Evolutionary conservation across 64 coral and sea anemone species (phyloP), one percentile per base, ranked within the genome.

Genomic region (Stichodactyla helianthus): DNA sequence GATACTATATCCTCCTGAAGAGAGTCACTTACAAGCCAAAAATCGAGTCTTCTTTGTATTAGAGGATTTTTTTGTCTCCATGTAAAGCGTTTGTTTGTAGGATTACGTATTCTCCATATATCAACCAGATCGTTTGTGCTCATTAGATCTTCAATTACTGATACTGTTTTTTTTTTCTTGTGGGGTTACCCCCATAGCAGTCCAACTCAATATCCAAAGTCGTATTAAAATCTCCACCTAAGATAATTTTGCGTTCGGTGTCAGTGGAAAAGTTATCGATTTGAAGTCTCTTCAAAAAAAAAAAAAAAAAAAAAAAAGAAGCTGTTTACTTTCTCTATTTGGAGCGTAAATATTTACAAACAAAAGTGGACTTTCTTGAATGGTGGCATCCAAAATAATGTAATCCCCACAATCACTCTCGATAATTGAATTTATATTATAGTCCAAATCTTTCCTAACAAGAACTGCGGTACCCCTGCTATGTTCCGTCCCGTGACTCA

Each of bases 21-120:
- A 64, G 52, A 25, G 28, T 35, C 52, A 65, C 55, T 57, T 13
- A 7, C 35, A 51, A 86, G 84, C 84, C 84, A 71, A 23, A 64
- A 54, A 23, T 86, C 84, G 18, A 71, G 51, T 62, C 79, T 59
- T 83, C 88, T 63, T 83, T 67, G 79, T 70, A 31, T 31, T 31
- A 31, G 28, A 31, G 28, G 28, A 31, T 0, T 31, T 31, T 31
- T 31, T 31, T 31, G 28, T 31, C 28, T 31, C 28, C 28, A 31
- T 31, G 28, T 31, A 31, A 31, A 31, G 28, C 28, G 58, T 84
- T 89, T 82, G 35, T 82, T 82, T 55, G 23, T 17, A 35, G 87
- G 56, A 62, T 89, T 82, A 17, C 19, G 31, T 82, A 65, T 81
- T 70, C 87, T 89, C 87, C 77, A 62, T 19, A 89, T 89, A 51